Evolutionary conservation across 2,113 vertebrate species (phyloP), one percentile per base, ranked within the genome.

Genomic region (Actenoides lindsayi): DNA sequence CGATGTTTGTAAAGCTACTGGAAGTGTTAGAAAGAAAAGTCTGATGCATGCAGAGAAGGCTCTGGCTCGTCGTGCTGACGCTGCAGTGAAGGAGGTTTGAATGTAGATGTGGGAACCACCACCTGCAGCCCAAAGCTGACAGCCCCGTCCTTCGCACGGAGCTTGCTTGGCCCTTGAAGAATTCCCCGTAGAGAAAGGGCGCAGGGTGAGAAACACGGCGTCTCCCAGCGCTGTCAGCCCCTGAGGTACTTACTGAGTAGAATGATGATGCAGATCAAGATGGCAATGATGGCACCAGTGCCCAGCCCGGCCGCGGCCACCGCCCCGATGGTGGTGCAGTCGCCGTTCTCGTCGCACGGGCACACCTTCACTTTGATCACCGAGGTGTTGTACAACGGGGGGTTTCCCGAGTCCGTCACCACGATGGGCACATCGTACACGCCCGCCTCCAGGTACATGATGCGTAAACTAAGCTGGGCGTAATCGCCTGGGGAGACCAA

Each of bases 291-390:
- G 97, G 99, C 99, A 2, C 99, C 99, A 0, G 99, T 99, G 89
- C 99, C 99, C 94, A 99, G 98, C 31, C 99, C 99, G 0, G 99
- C 98, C 0, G 99, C 99, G 0, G 99, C 99, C 91, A 99, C 99
- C 0, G 99, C 99, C 6, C 99, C 99, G 0, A 98, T 89, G 5
- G 99, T 98, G 77, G 99, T 99, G 95, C 99, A 99, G 98, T 99
- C 99, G 2, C 99, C 99, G 1, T 99, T 98, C 83, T 99, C 98
- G 4, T 99, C 99, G 0, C 99, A 99, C 0, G 99, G 99, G 91
- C 99, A 99, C 97, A 99, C 99, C 97, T 99, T 99, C 93, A 99
- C 99, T 86, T 99, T 99, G 97, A 99, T 99, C 96, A 99, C 11
- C 1, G 99, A 99, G 1, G 97, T 98, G 97, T 99, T 99, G 96